These are phyloP conservation scores for Troglohyphantes excavatus DNA, from an alignment of 2,888 invertebrate genomes.

Conservation along the genomic window DNA sequence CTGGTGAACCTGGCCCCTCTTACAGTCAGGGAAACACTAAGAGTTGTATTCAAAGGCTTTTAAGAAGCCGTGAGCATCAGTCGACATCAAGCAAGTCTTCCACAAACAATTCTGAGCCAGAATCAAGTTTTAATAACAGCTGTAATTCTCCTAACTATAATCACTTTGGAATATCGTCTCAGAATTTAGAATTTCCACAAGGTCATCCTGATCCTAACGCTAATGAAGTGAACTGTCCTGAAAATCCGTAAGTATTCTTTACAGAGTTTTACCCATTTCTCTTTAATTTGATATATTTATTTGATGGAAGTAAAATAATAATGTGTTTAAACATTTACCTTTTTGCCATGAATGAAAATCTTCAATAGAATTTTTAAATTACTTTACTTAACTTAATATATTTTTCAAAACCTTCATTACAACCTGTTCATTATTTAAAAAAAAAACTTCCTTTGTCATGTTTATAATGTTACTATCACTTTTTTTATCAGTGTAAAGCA, in stretches of 20 bases:
- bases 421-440: too few species aligned
- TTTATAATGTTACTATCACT: too few species aligned
- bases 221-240: constrained; percentile 4
- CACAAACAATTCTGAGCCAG: constrained; percentile 1
- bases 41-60: constrained; percentile 60
- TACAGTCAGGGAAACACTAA: constrained; percentile 48
- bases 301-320: too few species aligned
- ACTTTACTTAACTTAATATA: too few species aligned
- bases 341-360: too few species aligned
- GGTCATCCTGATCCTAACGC: neutral
- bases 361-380: too few species aligned
- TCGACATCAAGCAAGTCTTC: neutral
- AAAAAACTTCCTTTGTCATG: too few species aligned
- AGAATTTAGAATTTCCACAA: constrained; percentile 8
- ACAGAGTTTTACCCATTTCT: too few species aligned
- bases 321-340: too few species aligned
- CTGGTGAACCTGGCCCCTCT: constrained; percentile 43
- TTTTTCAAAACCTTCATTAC: too few species aligned
- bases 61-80: constrained; percentile 51
- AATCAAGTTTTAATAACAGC: constrained; percentile 11
- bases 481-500: too few species aligned
- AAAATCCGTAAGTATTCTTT: constrained; percentile 53
- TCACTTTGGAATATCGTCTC: neutral
- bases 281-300: too few species aligned
- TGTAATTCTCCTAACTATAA: constrained; percentile 7